Conservation (phyloP, 2,888 invertebrate genomes). For the Xestia c-nigrum region DNA sequence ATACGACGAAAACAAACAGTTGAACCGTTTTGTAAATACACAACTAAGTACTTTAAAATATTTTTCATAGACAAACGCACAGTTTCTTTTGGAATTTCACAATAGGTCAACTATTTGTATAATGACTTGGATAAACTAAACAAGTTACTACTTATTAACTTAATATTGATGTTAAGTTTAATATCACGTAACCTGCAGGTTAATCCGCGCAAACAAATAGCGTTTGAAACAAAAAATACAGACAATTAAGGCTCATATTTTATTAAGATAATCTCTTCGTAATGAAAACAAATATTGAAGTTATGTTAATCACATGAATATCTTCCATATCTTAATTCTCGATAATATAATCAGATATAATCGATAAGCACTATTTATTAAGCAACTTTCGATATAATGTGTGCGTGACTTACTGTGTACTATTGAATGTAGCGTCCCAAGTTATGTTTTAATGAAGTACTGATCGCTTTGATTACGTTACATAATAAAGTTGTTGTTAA, state of each 20-base stretch:
- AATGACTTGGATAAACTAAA: constrained; percentile 29
- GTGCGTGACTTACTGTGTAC: constrained; percentile 17
- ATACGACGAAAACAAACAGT: neutral
- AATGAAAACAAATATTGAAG: constrained; percentile 55
- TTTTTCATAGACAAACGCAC: neutral
- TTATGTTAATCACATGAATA: constrained; percentile 57
- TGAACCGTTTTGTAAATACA: neutral
- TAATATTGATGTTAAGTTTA: constrained; percentile 38
- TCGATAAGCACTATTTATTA: constrained; percentile 48
- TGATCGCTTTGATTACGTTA: neutral
- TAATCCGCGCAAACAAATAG: constrained; percentile 50
- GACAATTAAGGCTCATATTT: constrained; percentile 35
- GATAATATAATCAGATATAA: constrained; percentile 51
- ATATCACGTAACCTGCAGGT: constrained; percentile 45
- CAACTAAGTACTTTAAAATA: neutral
- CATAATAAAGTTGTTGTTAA: neutral
- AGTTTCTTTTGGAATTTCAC: neutral
- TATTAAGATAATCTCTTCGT: constrained; percentile 43
- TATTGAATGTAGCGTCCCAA: neutral
- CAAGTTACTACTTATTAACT: constrained; percentile 17
- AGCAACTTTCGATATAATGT: neutral
- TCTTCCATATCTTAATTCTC: constrained; percentile 48
- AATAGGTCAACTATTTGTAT: constrained; percentile 12
- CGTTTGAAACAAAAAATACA: constrained; percentile 51
- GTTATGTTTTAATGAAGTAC: neutral